Percentiles rank a stretch among this genome's conserved stretches.
These are phyloP conservation scores for Chunga burmeisteri DNA, from an alignment of 2,113 vertebrate species.

Conservation along the genomic window DNA sequence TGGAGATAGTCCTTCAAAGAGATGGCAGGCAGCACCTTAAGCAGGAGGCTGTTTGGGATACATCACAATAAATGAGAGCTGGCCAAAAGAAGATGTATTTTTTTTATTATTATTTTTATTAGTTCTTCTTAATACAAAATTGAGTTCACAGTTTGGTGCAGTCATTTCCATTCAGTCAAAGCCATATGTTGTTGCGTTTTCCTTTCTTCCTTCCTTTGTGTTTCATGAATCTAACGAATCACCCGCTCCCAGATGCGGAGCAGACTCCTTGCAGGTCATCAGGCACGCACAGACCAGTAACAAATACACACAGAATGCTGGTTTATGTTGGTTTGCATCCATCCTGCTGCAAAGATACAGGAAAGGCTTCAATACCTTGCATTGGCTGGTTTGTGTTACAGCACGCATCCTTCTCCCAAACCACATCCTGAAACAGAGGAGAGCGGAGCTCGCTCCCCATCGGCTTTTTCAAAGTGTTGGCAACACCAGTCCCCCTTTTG, in stretches of 20 bases:
- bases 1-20: neutral
- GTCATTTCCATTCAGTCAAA: neutral
- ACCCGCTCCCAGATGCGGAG: neutral
- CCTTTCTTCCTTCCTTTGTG: neutral
- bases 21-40: neutral
- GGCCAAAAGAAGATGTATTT: neutral
- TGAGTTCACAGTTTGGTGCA: slow-evolving; percentile 2
- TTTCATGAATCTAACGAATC: neutral
- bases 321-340: neutral
- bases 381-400: neutral
- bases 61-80: neutral
- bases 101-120: neutral
- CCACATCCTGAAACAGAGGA: neutral
- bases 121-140: neutral
- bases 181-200: neutral
- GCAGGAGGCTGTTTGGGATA: neutral
- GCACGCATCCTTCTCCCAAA: neutral
- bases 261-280: slow-evolving; percentile 8
- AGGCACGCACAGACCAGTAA: neutral
- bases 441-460: neutral
- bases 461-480: neutral
- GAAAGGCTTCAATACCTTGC: neutral
- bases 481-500: neutral
- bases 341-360: neutral
- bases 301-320: neutral